These are phyloP conservation scores for Xanthorhoe designata DNA, from an alignment of 2,888 invertebrate species.

Conservation along the genomic window DNA sequence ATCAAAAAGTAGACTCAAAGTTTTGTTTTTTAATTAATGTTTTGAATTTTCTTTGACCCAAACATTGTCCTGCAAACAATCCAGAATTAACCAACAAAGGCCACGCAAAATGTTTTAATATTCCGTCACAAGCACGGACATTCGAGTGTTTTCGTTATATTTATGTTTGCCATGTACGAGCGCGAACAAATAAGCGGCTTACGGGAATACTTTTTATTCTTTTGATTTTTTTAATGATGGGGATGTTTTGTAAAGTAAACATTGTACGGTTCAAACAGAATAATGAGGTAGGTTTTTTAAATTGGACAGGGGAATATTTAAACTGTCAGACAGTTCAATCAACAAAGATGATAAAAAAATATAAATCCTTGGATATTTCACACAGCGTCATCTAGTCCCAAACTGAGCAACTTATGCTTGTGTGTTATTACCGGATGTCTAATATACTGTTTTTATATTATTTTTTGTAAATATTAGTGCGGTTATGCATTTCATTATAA, in stretches of 20 bases:
- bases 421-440: no score
- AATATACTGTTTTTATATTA: no score
- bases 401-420: no score
- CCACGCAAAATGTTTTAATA: constrained; percentile 38
- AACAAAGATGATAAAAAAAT: no score
- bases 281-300: constrained; percentile 10
- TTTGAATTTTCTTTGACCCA: constrained; percentile 6
- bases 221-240: constrained; percentile 53
- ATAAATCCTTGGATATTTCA: no score
- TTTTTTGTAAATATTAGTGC: no score
- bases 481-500: no score
- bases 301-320: background rate
- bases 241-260: constrained; percentile 37
- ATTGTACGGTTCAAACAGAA: constrained; percentile 25
- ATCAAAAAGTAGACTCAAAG: background rate
- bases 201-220: constrained; percentile 57
- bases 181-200: constrained; percentile 69
- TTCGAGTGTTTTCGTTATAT: constrained; percentile 41
- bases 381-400: no score
- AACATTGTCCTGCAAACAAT: constrained; percentile 12
- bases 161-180: constrained; percentile 53
- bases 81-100: constrained; percentile 32
- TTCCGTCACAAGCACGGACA: constrained; percentile 35
- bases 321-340: background rate
- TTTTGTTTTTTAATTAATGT: background rate